These are phyloP conservation scores for Thermophis baileyi DNA, from an alignment of 2,113 vertebrate genomes.

Conservation along the genomic window DNA sequence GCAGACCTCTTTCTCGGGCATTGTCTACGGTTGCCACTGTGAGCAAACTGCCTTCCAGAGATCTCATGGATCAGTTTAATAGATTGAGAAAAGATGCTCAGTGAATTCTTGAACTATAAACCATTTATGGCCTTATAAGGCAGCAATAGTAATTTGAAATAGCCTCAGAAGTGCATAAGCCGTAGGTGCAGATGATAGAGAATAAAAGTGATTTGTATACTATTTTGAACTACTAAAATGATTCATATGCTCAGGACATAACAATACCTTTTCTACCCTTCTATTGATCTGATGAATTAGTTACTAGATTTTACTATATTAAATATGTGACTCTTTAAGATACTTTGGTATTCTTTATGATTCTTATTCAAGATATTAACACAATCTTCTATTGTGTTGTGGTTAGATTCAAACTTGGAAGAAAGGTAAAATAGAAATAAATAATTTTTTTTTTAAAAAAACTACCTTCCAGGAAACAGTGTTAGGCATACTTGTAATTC, in stretches of 20 bases:
- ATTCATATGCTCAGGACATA: background rate
- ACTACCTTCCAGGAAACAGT: background rate
- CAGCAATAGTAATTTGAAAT: background rate
- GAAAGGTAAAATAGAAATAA: background rate
- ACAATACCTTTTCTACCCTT: background rate
- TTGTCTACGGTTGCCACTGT: background rate
- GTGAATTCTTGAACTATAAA: background rate
- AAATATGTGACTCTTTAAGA: background rate
- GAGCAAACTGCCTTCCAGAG: background rate
- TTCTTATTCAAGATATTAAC: background rate
- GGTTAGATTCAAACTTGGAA: background rate
- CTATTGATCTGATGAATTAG: background rate
- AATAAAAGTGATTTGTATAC: background rate
- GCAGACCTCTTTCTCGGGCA: background rate
- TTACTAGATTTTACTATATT: background rate
- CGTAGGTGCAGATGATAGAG: background rate
- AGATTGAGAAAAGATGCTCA: background rate
- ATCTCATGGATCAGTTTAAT: background rate
- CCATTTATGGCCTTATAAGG: background rate
- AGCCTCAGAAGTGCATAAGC: background rate
- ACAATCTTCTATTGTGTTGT: background rate
- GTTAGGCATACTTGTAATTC: background rate
- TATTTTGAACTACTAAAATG: background rate
- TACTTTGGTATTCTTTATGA: background rate
- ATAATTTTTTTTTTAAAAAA: background rate